Evolutionary conservation across 2,888 invertebrate genomes (phyloP).

Genomic region (Cryptophagus acutangulus): DNA sequence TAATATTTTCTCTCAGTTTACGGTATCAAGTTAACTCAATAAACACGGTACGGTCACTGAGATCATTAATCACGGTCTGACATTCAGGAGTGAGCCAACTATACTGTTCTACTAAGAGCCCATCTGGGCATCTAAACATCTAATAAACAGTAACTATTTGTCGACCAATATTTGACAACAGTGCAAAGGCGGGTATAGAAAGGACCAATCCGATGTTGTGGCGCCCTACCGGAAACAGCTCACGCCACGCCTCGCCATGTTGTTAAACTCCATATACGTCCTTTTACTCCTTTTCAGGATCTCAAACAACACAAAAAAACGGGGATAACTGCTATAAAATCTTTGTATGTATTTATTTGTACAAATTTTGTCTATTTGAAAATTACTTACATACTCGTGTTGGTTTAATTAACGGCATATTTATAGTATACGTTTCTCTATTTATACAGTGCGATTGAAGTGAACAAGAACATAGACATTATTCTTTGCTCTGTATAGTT

Average conservation of each 20-base stretch:
- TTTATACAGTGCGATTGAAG: no score
- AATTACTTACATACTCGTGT: constrained; percentile 17
- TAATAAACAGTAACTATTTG: constrained; percentile 51
- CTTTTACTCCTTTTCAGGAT: constrained; percentile 17
- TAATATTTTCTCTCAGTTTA: constrained; percentile 9
- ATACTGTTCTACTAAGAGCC: constrained; percentile 44
- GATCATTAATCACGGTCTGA: constrained; percentile 39
- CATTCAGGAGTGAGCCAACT: constrained; percentile 42
- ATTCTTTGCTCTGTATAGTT: no score
- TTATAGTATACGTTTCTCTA: no score
- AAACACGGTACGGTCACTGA: constrained; percentile 20
- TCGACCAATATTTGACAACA: constrained; percentile 52
- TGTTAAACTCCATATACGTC: constrained; percentile 42
- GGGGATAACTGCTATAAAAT: constrained; percentile 36
- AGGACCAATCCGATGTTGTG: constrained; percentile 39
- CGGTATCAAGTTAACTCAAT: constrained; percentile 3
- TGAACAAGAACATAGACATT: no score
- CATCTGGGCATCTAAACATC: constrained; percentile 50
- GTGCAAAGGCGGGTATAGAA: constrained; percentile 40
- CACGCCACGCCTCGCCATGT: constrained; percentile 48
- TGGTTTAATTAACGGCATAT: no score
- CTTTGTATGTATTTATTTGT: constrained; percentile 33
- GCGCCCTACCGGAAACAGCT: constrained; percentile 41
- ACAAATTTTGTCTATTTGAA: constrained; percentile 23
- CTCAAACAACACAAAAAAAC: constrained; percentile 2